Percentiles rank a stretch among this genome's conserved stretches.
These are phyloP conservation scores for Hydractinia echinata DNA, from an alignment of 30 jellyfish, hydroid and myxozoan genomes.

Conservation along the genomic window DNA sequence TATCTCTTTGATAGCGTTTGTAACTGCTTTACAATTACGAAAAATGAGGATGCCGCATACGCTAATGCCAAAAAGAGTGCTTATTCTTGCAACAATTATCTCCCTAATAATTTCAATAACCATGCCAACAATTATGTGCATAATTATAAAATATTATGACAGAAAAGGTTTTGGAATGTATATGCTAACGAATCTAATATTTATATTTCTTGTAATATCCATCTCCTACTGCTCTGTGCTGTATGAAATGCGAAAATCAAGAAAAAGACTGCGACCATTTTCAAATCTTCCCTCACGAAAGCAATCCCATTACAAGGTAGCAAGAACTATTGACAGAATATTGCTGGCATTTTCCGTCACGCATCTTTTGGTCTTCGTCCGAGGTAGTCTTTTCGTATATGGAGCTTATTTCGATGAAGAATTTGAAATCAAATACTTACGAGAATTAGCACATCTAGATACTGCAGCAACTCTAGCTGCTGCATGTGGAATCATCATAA, in stretches of 20 bases:
- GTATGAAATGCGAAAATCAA: not conserved
- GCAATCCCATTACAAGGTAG: not conserved
- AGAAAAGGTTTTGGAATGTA: not conserved
- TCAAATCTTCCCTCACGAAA: not conserved
- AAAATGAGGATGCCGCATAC: no score
- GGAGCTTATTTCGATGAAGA: not conserved
- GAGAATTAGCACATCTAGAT: not conserved
- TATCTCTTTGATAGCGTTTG: not conserved
- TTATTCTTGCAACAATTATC: no score
- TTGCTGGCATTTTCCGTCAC: not conserved
- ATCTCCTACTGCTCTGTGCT: conserved; percentile 3
- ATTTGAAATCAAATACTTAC: not conserved
- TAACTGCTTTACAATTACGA: conserved; percentile 7
- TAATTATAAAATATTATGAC: not conserved
- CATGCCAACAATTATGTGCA: not conserved
- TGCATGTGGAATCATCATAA: not conserved
- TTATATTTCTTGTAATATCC: not conserved
- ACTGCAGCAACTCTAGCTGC: not conserved
- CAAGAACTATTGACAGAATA: not conserved
- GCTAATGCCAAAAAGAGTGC: not conserved
- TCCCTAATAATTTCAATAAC: not conserved
- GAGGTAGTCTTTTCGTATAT: not conserved
- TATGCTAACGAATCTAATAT: not conserved
- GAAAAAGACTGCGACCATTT: not conserved
- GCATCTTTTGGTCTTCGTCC: not conserved